phyloP scores from a whole-genome alignment of 2,113 vertebrate species.

The Mormyrus iriodes region DNA sequence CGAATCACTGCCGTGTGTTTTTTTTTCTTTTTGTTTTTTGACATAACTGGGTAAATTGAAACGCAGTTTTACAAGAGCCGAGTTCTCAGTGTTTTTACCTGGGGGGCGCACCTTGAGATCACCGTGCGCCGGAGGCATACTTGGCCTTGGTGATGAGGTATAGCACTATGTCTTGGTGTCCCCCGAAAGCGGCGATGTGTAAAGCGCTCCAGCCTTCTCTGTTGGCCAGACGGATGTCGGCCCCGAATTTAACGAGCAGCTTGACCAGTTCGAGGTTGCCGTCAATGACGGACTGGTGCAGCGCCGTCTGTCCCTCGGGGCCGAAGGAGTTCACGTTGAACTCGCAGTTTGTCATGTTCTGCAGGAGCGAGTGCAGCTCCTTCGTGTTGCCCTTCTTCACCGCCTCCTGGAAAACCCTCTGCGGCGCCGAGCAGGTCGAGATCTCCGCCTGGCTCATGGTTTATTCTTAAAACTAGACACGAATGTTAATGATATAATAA shows the following conservation, averaged over 20 bases:
- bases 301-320: conserved; percentile 92
- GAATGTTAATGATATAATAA: not conserved
- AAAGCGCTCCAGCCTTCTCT: conserved; percentile 96
- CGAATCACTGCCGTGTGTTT: conserved; percentile 34
- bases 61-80: conserved; percentile 43
- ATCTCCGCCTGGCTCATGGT: conserved; percentile 93
- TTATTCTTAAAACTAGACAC: conserved; percentile 31
- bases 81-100: conserved; percentile 46
- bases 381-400: conserved; percentile 92
- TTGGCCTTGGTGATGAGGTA: conserved; percentile 99
- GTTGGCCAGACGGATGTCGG: conserved; percentile 92
- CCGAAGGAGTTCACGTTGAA: conserved; percentile 98
- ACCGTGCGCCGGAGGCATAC: conserved; percentile 84
- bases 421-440: conserved; percentile 82
- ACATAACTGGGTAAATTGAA: conserved; percentile 48
- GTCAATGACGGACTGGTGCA: conserved; percentile 95
- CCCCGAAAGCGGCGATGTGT: conserved; percentile 96
- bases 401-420: conserved; percentile 93
- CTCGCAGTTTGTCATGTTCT: conserved; percentile 94
- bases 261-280: conserved; percentile 97
- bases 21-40: conserved; percentile 35
- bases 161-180: conserved; percentile 97
- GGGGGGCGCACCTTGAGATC: conserved; percentile 60
- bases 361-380: conserved; percentile 90
- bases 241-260: conserved; percentile 94